Evolutionary conservation across 1,140 invertebrate genomes (phyloP), one percentile per base, ranked within the genome.

Genomic region (Rhyacophila brunnea): DNA sequence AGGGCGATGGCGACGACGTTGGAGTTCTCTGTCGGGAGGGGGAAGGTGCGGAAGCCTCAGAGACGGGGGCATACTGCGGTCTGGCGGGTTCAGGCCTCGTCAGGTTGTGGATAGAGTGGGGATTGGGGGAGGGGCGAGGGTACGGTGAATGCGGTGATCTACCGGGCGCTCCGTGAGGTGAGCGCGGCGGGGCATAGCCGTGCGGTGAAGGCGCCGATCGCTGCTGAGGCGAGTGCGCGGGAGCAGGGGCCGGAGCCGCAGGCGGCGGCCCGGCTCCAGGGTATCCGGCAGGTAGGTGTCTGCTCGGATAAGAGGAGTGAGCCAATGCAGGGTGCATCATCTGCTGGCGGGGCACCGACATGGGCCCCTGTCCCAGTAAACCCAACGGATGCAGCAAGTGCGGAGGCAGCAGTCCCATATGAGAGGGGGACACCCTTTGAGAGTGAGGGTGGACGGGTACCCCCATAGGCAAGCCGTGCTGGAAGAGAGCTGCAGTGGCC

Each of bases 331-430:
- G 46, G 42, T 54, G 55, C 34, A 55, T 20, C 11, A 58, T 34
- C 14, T 42, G 62, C 44, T 63, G 61, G 38, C 62, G 38, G 0
- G 65, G 63, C 50, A 58, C 57, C 20, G 58, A 45, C 60, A 68
- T 65, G 6, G 66, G 66, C n/a, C 67, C 62, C 65, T 69, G 72
- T 1, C 68, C 67, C 66, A 73, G 72, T 10, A 71, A 67, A 10
- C 49, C 56, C 50, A 71, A 62, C 40, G 70, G 75, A 52, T 68
- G 68, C 20, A 67, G 63, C 43, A 67, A 70, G 48, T 70, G 65
- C 45, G 69, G 64, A 20, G 68, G 67, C 49, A 71, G 60, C 11
- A 64, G 64, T 62, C 68, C 67, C 43, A 57, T 56, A 53, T 68
- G 67, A 17, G 64, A 66, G n/a, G 68, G 66, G n/a, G 68, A 65